Conservation (phyloP, 2,888 invertebrate species). For the Aphrophora alni region DNA sequence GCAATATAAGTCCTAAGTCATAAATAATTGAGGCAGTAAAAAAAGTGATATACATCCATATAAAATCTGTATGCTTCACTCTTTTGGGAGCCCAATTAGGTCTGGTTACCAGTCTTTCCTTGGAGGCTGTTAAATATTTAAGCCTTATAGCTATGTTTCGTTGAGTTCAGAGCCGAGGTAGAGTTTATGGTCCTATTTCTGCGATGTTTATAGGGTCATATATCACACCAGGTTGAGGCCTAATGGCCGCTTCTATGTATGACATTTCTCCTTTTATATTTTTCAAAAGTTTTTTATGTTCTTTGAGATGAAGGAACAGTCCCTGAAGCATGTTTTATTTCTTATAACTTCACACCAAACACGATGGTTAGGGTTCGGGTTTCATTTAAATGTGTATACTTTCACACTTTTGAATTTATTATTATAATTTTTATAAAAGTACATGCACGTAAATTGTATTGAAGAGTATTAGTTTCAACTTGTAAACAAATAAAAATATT, state of each 20-base stretch:
- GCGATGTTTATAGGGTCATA: background rate
- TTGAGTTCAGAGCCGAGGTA: background rate
- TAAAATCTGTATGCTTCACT: background rate
- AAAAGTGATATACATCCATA: background rate
- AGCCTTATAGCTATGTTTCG: background rate
- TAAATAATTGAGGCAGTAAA: conserved; percentile 1
- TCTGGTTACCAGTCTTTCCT: background rate
- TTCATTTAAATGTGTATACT: background rate
- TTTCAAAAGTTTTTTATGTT: conserved; percentile 3
- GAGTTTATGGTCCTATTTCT: background rate
- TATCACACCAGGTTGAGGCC: background rate
- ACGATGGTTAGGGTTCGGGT: background rate
- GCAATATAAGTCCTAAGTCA: background rate
- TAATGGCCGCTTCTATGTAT: conserved; percentile 2
- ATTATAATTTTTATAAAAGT: no score
- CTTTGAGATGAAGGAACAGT: background rate
- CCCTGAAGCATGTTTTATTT: background rate
- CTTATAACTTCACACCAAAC: background rate
- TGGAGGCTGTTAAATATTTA: background rate
- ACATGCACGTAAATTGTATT: no score
- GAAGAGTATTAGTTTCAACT: no score
- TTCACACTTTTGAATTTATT: no score
- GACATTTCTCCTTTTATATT: conserved; percentile 2
- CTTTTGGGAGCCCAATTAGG: conserved; percentile 9
- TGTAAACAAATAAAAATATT: no score